Percentiles rank a stretch among this genome's conserved stretches.
phyloP scores from a whole-genome alignment of 2,113 vertebrate species.

The Anolis carolinensis region DNA sequence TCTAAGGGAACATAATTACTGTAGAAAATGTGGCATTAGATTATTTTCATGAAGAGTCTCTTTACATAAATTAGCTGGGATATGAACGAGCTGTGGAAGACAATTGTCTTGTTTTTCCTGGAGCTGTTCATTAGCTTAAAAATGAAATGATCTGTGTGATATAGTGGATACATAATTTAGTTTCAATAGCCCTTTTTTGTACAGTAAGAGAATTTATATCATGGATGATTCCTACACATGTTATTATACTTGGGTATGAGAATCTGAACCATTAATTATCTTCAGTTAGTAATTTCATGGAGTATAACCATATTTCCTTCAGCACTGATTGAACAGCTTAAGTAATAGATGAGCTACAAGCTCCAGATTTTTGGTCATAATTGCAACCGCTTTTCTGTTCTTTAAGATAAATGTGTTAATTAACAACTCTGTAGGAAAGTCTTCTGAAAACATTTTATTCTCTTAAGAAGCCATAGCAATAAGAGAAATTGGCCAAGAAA shows the following conservation, averaged over 20 bases:
- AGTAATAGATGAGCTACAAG: slow-evolving; percentile 56
- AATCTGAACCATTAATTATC: slow-evolving; percentile 65
- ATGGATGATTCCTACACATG: slow-evolving; percentile 44
- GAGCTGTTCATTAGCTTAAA: slow-evolving; percentile 37
- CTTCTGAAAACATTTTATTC: slow-evolving; percentile 47
- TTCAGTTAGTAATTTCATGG: slow-evolving; percentile 64
- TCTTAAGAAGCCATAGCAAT: slow-evolving; percentile 46
- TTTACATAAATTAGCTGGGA: slow-evolving; percentile 13
- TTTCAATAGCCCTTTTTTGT: slow-evolving; percentile 48
- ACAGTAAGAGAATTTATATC: slow-evolving; percentile 42
- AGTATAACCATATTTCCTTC: slow-evolving; percentile 63
- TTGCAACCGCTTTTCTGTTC: slow-evolving; percentile 48
- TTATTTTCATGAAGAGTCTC: slow-evolving; percentile 15
- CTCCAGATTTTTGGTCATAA: slow-evolving; percentile 55
- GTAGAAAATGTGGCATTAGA: slow-evolving; percentile 22
- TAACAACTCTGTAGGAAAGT: slow-evolving; percentile 49
- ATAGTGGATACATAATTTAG: slow-evolving; percentile 34
- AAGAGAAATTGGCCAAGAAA: slow-evolving; percentile 5
- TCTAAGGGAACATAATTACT: not conserved
- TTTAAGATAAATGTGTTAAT: slow-evolving; percentile 68
- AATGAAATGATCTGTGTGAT: slow-evolving; percentile 10
- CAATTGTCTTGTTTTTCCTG: slow-evolving; percentile 40
- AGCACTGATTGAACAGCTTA: slow-evolving; percentile 60
- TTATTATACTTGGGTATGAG: slow-evolving; percentile 57
- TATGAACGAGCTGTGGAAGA: not conserved